Conservation (phyloP, 2,797 vertebrate species). For the Liasis olivaceus region DNA sequence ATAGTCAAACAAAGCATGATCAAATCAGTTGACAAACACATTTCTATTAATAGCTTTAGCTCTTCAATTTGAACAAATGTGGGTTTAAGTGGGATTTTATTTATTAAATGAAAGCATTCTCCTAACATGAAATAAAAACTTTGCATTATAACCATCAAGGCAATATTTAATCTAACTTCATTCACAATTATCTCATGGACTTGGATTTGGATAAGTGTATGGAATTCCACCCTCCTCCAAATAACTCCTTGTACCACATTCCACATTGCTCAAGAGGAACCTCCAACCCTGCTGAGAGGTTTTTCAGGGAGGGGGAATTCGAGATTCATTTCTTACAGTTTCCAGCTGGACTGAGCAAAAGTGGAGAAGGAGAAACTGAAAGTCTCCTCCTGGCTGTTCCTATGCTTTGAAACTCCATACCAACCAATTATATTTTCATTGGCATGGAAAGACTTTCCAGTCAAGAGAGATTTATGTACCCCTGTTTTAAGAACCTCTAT, state of each 20-base stretch:
- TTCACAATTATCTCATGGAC: background rate
- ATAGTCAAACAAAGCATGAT: constrained; percentile 10
- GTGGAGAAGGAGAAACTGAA: background rate
- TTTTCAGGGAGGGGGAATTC: background rate
- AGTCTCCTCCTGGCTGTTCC: background rate
- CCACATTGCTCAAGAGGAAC: background rate
- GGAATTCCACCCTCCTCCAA: background rate
- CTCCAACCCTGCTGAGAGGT: background rate
- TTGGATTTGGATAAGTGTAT: background rate
- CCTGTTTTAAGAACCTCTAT: background rate
- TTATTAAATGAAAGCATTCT: background rate
- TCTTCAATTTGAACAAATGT: constrained; percentile 23
- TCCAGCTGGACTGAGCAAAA: background rate
- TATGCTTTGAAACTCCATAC: background rate
- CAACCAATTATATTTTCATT: background rate
- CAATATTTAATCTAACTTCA: constrained; percentile 21
- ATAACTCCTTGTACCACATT: background rate
- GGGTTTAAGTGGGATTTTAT: background rate
- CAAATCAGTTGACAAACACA: constrained; percentile 11
- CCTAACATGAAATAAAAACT: background rate
- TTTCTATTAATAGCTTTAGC: constrained; percentile 29
- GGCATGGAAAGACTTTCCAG: background rate
- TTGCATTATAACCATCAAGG: background rate
- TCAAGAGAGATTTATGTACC: background rate
- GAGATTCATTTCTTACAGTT: background rate